These are phyloP conservation scores for Guaruba guarouba DNA, from an alignment of 2,113 vertebrate genomes.

Conservation along the genomic window DNA sequence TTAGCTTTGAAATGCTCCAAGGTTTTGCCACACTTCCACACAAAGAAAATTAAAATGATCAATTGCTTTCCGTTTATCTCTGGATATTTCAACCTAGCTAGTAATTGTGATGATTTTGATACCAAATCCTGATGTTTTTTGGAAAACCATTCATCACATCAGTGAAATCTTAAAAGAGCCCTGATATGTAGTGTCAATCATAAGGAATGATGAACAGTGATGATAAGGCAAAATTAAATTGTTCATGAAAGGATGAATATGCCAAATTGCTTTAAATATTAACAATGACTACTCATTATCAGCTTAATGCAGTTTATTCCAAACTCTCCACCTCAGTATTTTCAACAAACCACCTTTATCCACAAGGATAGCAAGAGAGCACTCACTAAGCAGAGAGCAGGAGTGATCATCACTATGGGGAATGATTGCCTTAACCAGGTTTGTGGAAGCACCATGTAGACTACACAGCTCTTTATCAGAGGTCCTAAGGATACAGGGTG, in stretches of 20 bases:
- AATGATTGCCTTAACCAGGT: not conserved
- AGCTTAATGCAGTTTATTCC: constrained; percentile 1
- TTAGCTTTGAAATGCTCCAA: not conserved
- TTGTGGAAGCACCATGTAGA: not conserved
- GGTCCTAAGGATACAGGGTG: not conserved
- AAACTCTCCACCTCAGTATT: not conserved
- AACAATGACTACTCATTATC: not conserved
- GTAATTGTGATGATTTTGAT: not conserved
- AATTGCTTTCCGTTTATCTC: not conserved
- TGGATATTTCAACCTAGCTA: not conserved
- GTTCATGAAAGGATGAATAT: not conserved
- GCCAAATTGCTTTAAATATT: not conserved
- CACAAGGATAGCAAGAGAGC: not conserved
- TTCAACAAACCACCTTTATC: constrained; percentile 1
- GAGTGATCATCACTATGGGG: not conserved
- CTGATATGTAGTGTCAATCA: not conserved
- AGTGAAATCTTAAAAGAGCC: not conserved
- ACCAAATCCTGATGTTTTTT: not conserved
- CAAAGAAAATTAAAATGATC: not conserved
- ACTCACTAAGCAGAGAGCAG: not conserved
- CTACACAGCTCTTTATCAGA: constrained; percentile 1
- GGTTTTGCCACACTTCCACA: not conserved
- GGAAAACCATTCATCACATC: not conserved
- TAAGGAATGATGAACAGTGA: not conserved
- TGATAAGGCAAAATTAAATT: not conserved